Conservation (phyloP, 2,113 vertebrate species). For the Myotis lucifugus region DNA sequence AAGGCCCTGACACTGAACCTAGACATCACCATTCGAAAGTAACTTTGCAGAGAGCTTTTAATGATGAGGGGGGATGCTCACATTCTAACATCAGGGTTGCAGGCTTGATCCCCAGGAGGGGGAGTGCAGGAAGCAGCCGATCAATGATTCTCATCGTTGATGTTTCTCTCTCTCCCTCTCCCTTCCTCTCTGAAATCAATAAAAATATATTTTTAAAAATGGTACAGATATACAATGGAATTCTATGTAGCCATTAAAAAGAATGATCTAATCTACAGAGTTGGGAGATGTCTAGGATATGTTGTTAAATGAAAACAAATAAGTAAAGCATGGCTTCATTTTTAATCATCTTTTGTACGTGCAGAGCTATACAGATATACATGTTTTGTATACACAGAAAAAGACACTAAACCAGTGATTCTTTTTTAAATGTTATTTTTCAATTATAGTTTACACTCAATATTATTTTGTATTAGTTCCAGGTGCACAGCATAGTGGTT, state of each 20-base stretch:
- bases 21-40: not conserved
- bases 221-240: not conserved
- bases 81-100: not conserved
- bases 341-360: not conserved
- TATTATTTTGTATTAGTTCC: not conserved
- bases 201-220: not conserved
- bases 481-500: not conserved
- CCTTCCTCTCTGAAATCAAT: too few relatives aligned
- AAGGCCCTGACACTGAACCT: not conserved
- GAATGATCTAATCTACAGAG: not conserved
- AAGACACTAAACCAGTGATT: not conserved
- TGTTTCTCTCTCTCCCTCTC: too few relatives aligned
- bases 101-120: too few relatives aligned
- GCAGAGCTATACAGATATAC: not conserved
- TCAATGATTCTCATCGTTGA: too few relatives aligned
- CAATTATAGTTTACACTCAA: not conserved
- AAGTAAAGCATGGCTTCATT: not conserved
- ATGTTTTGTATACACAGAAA: not conserved
- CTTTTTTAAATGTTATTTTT: not conserved
- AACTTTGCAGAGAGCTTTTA: not conserved
- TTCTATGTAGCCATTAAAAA: slow-evolving; percentile 23
- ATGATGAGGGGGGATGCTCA: not conserved
- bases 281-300: not conserved
- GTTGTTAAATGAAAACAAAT: slow-evolving; percentile 14
- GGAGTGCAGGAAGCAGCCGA: too few relatives aligned